These are phyloP conservation scores for Tachina fera DNA, from an alignment of 2,888 invertebrate genomes.

Conservation along the genomic window DNA sequence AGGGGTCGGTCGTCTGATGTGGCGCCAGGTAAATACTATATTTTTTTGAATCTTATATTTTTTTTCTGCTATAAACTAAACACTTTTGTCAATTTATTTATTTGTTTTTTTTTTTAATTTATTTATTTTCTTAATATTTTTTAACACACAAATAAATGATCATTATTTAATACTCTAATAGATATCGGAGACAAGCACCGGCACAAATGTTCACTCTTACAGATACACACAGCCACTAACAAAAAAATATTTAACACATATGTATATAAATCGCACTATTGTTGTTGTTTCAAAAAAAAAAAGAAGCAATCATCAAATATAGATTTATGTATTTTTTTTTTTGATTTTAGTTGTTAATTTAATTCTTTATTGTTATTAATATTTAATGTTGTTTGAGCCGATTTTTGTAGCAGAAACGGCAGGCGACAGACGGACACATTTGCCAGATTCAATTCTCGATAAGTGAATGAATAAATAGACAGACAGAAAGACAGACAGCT, in stretches of 20 bases:
- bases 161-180: conserved; percentile 61
- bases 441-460: conserved; percentile 46
- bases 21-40: conserved; percentile 56
- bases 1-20: conserved; percentile 26
- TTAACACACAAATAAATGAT: conserved; percentile 31
- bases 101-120: neutral
- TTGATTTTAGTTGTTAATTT: conserved; percentile 39
- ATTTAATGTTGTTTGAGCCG: conserved; percentile 30
- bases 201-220: conserved; percentile 42
- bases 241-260: conserved; percentile 55
- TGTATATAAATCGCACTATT: conserved; percentile 44
- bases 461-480: conserved; percentile 10
- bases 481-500: conserved; percentile 13
- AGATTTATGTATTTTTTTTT: conserved; percentile 22
- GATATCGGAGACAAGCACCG: conserved; percentile 55
- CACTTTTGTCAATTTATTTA: conserved; percentile 33
- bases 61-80: conserved; percentile 36
- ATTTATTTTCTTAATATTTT: conserved; percentile 28
- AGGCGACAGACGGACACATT: conserved; percentile 48
- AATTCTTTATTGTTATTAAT: conserved; percentile 36
- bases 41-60: too few relatives aligned
- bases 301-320: conserved; percentile 17
- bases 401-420: conserved; percentile 35
- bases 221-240: conserved; percentile 23
- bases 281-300: conserved; percentile 25